Evolutionary conservation across 2,113 vertebrate species (phyloP), one percentile per base, ranked within the genome.

Genomic region (Clupea harengus): DNA sequence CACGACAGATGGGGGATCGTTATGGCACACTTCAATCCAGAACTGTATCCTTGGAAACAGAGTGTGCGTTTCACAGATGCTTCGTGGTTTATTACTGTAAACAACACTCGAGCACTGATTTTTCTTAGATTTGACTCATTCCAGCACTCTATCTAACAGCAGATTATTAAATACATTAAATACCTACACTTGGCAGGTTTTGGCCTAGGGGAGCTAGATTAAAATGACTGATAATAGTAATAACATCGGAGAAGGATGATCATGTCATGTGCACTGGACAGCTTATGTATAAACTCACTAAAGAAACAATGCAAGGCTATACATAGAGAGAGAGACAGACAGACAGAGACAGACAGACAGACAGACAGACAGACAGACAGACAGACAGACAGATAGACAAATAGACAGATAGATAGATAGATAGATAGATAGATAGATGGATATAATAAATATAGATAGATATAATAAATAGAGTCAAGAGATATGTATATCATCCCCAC

Each of bases 41-140:
- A 82, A 84, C 83, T 44, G 89, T 88, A 89, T 86, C 90, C 89
- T 90, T 91, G 90, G 90, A 89, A 91, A 90, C 88, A 50, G 88
- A 82, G 86, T 85, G 86, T 87, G 86, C 85, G 78, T 81, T 82
- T 84, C 85, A 86, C 89, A 90, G 89, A 91, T 89, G 86, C 89
- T 85, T 81, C 32, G 13, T 32, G 72, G 72, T 78, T 78, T 78
- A 78, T 78, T 78, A 78, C 72, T 78, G 72, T 78, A 78, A 78
- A 78, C 32, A 78, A 3, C 2, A 78, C 25, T 39, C 0, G 15
- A 78, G 10, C 28, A 78, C 72, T 60, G 54, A 67, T n/a, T 67
- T 10, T 4, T 52, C 50, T 52, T 9, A 6, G 3, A 15, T 52
- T 15, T 52, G 50, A 60, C 6, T 60, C 32, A 78, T 17, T 78